Evolutionary conservation across 1,140 invertebrate species (phyloP), one percentile per base, ranked within the genome.

Genomic region (Oedothorax gibbosus): DNA sequence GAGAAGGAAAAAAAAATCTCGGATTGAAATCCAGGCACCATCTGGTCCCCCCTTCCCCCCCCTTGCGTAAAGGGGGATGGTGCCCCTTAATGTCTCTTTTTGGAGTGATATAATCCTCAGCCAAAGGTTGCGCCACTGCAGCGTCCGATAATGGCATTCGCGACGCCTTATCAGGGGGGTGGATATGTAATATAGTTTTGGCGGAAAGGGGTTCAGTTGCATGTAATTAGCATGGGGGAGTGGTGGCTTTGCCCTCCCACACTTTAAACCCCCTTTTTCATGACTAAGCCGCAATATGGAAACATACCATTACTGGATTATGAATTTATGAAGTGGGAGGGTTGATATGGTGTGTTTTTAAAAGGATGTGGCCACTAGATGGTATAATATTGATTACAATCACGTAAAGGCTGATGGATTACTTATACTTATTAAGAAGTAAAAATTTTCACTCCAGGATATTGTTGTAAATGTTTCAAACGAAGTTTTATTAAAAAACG

Each of bases 121-220:
- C 18, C 35, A 79, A 79, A 79, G 64, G 77, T 51, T 79, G 64
- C 14, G 68, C 66, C 54, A 56, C 53, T 51, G 78, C 53, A 57
- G 56, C 78, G 64, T 66, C 78, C 78, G 56, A 81, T 81, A 81
- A 81, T 81, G 78, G 65, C 66, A 81, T 81, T 81, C 71, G 78
- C 78, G 65, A 71, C 78, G 78, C 78, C 78, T 81, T 14, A 53
- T 54, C 65, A 56, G 66, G 71, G 62, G 78, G 78, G 71, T 81
- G 51, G 69, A 81, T 51, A 71, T 62, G 54, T 54, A 15, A 15
- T 5, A 35, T 35, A 35, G 35, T 35, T 35, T 20, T 18, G 15
- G 49, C 14, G 62, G 69, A 53, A 66, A 21, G 21, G 53, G 78
- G 78, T 71, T 81, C 12, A 65, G 53, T 81, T 57, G 78, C 78